Conservation (phyloP, 2,113 vertebrate genomes). For the Mormoops blainvillei region DNA sequence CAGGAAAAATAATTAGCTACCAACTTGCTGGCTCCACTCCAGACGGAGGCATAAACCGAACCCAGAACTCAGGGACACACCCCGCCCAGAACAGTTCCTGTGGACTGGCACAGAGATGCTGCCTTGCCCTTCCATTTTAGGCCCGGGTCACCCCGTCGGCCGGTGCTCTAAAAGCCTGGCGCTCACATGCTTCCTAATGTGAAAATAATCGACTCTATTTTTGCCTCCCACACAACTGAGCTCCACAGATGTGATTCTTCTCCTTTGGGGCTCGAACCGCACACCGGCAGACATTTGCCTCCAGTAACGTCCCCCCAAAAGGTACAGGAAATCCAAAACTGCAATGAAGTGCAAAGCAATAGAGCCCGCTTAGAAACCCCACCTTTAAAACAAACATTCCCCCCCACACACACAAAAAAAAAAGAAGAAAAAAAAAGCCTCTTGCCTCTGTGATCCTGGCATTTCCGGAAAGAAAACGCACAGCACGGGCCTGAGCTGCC, state of each 20-base stretch:
- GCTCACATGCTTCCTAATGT: background rate
- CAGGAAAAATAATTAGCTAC: conserved; percentile 48
- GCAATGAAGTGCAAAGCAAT: background rate
- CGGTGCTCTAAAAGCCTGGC: background rate
- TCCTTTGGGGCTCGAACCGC: background rate
- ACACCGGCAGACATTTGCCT: background rate
- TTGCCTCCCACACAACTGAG: background rate
- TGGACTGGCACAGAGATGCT: background rate
- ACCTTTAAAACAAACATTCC: conserved; percentile 63
- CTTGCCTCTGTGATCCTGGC: conserved; percentile 35
- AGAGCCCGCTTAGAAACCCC: background rate
- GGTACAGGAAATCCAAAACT: conserved; percentile 6
- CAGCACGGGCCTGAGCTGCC: background rate
- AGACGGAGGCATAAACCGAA: background rate
- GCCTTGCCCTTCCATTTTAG: conserved; percentile 19
- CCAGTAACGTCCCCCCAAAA: background rate
- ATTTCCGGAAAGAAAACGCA: conserved; percentile 54
- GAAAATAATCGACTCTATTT: conserved; percentile 31
- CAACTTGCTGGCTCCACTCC: background rate
- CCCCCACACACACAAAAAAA: background rate
- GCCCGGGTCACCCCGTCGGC: background rate
- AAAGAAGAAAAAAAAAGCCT: background rate
- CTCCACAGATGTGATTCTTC: background rate
- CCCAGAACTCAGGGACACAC: background rate
- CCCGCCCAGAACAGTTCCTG: background rate